phyloP scores from a whole-genome alignment of 2,888 invertebrate genomes.

The Esperia sulphurella region DNA sequence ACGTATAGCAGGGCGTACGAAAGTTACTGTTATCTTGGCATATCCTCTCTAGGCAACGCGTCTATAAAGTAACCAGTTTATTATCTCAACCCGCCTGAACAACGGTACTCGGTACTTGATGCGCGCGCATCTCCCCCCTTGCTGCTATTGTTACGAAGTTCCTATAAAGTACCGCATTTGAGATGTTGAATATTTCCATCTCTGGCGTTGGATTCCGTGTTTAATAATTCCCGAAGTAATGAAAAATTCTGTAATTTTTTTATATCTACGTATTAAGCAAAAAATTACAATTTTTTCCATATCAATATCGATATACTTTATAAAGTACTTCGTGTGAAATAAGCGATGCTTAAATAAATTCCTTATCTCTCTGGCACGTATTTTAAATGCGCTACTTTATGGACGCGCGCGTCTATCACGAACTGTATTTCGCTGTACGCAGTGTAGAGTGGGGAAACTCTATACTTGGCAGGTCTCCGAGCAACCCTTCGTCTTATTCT shows the following conservation, averaged over 20 bases:
- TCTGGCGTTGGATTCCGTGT: slow-evolving; percentile 55
- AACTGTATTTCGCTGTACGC: slow-evolving; percentile 45
- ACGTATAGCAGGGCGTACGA: slow-evolving; percentile 62
- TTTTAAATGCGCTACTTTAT: slow-evolving; percentile 77
- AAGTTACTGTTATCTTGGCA: slow-evolving; percentile 81
- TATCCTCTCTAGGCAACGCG: slow-evolving; percentile 78
- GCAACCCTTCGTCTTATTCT: slow-evolving; percentile 81
- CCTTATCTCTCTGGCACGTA: slow-evolving; percentile 76
- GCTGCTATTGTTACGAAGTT: slow-evolving; percentile 78
- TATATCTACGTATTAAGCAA: slow-evolving; percentile 36
- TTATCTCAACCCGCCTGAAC: slow-evolving; percentile 56
- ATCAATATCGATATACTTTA: slow-evolving; percentile 19
- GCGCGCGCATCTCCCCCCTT: slow-evolving; percentile 72
- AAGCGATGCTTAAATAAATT: slow-evolving; percentile 57
- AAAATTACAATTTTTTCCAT: slow-evolving; percentile 64
- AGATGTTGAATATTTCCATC: slow-evolving; percentile 63
- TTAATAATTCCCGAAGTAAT: slow-evolving; percentile 30
- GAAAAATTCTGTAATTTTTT: slow-evolving; percentile 12
- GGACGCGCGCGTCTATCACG: slow-evolving; percentile 63
- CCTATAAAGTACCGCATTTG: slow-evolving; percentile 62
- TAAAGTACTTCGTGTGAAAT: slow-evolving; percentile 16
- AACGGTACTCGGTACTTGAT: slow-evolving; percentile 61
- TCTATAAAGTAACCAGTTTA: slow-evolving; percentile 66
- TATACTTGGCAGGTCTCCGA: slow-evolving; percentile 71
- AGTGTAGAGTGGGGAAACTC: slow-evolving; percentile 43